A percentile compares a stretch with the other conserved stretches of the same genome.
These are phyloP conservation scores for Mesodorylaimus sp. DNA, from an alignment of 2,888 invertebrate species.

Conservation along the genomic window DNA sequence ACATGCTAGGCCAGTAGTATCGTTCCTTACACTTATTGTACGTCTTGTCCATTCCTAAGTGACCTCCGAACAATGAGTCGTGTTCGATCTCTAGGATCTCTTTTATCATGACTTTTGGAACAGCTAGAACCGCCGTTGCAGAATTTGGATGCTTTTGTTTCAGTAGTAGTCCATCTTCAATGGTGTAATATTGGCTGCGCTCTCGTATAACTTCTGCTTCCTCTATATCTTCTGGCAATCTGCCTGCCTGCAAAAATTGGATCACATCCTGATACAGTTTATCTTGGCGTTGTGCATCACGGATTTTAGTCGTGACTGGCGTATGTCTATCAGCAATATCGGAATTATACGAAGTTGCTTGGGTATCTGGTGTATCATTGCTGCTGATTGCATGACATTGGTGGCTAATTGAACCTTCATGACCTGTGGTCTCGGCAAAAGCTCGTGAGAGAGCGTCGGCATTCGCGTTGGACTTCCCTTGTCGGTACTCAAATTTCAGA, in stretches of 20 bases:
- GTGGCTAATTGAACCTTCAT: too few relatives aligned
- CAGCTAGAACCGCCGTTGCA: slow-evolving; percentile 5
- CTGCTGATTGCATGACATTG: too few relatives aligned
- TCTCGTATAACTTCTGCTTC: too few relatives aligned
- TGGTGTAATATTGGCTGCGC: too few relatives aligned
- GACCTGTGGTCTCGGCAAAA: too few relatives aligned
- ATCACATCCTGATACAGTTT: neutral
- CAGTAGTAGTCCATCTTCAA: too few relatives aligned
- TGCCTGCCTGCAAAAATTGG: neutral
- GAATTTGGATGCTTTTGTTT: too few relatives aligned
- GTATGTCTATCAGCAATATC: too few relatives aligned
- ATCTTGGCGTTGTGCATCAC: neutral
- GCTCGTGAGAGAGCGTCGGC: slow-evolving; percentile 28
- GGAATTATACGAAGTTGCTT: too few relatives aligned
- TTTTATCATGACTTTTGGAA: slow-evolving; percentile 9
- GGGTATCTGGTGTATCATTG: too few relatives aligned
- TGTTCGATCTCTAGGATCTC: slow-evolving; percentile 13
- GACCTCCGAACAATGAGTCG: slow-evolving; percentile 11
- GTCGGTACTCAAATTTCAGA: slow-evolving; percentile 24
- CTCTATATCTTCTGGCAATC: neutral
- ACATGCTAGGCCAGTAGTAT: neutral
- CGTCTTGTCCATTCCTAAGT: neutral
- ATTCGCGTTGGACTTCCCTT: slow-evolving; percentile 27
- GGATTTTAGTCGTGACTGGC: neutral
- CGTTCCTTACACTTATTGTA: neutral